These are phyloP conservation scores for Misgurnus mizolepis DNA, from an alignment of 2,113 vertebrate genomes.

Conservation along the genomic window DNA sequence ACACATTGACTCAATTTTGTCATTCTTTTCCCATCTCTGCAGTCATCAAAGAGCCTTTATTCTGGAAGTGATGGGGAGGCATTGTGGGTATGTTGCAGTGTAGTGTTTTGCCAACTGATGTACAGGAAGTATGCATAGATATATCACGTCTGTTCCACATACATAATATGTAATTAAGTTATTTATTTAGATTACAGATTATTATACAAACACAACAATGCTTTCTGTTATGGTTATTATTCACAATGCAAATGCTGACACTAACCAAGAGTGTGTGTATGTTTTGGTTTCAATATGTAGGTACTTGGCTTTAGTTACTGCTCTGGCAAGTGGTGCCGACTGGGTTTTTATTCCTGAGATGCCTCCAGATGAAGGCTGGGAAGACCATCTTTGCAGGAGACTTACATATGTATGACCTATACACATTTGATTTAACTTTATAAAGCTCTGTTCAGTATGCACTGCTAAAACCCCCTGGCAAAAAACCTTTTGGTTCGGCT, in stretches of 20 bases:
- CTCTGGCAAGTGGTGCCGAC: slow-evolving; percentile 87
- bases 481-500: no score
- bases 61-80: slow-evolving; percentile 86
- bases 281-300: slow-evolving; percentile 60
- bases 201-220: slow-evolving; percentile 17
- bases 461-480: no score
- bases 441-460: no score
- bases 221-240: slow-evolving; percentile 30
- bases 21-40: slow-evolving; percentile 34
- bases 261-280: background rate
- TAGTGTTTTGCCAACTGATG: background rate
- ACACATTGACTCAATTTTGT: slow-evolving; percentile 14
- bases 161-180: no score
- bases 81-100: slow-evolving; percentile 77
- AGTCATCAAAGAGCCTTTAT: slow-evolving; percentile 88
- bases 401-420: slow-evolving; percentile 75
- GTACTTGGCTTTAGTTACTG: slow-evolving; percentile 89
- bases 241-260: background rate
- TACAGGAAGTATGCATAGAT: background rate
- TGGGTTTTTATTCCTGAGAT: slow-evolving; percentile 97
- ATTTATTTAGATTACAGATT: background rate
- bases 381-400: slow-evolving; percentile 88
- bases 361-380: slow-evolving; percentile 90
- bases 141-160: background rate
- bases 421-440: background rate